Evolutionary conservation across 1,140 invertebrate genomes (phyloP).

Genomic region (Musca domestica): DNA sequence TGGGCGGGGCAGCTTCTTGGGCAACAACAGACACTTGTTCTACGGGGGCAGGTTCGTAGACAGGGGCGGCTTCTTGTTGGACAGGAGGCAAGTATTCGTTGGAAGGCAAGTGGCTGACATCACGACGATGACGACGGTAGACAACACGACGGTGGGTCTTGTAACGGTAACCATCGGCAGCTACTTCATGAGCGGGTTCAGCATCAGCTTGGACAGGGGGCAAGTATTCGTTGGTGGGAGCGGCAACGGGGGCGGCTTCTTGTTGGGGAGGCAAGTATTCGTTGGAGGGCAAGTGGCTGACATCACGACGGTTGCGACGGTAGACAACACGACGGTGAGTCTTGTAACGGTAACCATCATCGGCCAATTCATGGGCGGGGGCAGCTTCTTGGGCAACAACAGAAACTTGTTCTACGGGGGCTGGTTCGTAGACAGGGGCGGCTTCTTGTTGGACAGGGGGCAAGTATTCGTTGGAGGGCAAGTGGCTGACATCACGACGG

Average conservation of each 20-base stretch:
- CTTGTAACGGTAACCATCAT: slow-evolving; percentile 43
- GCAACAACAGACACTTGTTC: too few species aligned
- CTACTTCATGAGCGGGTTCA: too few species aligned
- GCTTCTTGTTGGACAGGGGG: slow-evolving; percentile 34
- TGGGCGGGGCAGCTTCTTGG: slow-evolving; percentile 8
- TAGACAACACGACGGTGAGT: slow-evolving; percentile 35
- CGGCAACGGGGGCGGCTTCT: slow-evolving; percentile 30
- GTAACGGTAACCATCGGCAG: slow-evolving; percentile 32
- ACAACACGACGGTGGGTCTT: slow-evolving; percentile 30
- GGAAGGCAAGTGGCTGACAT: slow-evolving; percentile 39
- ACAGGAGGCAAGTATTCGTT: slow-evolving; percentile 38
- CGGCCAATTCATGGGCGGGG: slow-evolving; percentile 23
- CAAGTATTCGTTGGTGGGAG: slow-evolving; percentile 27
- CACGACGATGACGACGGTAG: slow-evolving; percentile 11
- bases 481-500: slow-evolving; percentile 42
- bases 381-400: slow-evolving; percentile 30
- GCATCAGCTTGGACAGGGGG: slow-evolving; percentile 28
- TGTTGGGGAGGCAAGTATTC: slow-evolving; percentile 36
- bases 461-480: slow-evolving; percentile 39
- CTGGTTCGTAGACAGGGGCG: slow-evolving; percentile 25
- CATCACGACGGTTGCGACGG: too few species aligned
- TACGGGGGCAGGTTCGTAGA: too few species aligned
- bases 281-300: too few species aligned
- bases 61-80: too few species aligned
- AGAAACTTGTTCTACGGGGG: slow-evolving; percentile 33